These are phyloP conservation scores for Pelodytes ibericus DNA, from an alignment of 2,797 vertebrate genomes.

Conservation along the genomic window DNA sequence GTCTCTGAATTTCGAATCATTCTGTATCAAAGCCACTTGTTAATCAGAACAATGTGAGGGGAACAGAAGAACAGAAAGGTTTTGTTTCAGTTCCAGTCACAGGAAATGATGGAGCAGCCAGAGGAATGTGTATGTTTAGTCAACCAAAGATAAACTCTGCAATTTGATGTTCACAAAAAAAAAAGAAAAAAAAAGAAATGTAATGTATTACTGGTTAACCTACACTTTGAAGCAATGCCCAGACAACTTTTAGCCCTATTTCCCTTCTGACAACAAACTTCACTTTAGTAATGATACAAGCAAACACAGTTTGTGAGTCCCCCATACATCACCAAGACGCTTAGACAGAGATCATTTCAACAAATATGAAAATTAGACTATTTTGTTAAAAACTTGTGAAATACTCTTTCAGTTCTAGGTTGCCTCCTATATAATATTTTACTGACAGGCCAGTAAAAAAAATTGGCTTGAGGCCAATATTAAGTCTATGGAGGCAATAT, in stretches of 20 bases:
- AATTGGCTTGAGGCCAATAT: no score
- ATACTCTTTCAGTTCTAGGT: no score
- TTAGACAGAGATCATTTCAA: neutral
- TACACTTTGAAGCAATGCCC: slow-evolving; percentile 43
- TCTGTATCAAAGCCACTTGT: slow-evolving; percentile 55
- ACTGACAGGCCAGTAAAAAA: no score
- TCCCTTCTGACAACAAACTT: slow-evolving; percentile 16
- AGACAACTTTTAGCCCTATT: slow-evolving; percentile 13
- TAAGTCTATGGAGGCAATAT: no score
- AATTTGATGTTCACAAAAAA: slow-evolving; percentile 40
- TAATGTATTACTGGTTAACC: slow-evolving; percentile 48
- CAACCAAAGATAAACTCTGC: slow-evolving; percentile 49
- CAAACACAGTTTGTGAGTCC: neutral
- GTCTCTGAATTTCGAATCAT: slow-evolving; percentile 43
- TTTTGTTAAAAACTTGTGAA: no score
- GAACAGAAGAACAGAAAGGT: slow-evolving; percentile 61
- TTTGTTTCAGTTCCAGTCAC: slow-evolving; percentile 59
- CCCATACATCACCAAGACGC: neutral
- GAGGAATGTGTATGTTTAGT: slow-evolving; percentile 46
- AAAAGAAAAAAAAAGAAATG: slow-evolving; percentile 36
- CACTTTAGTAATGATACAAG: neutral
- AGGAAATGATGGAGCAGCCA: slow-evolving; percentile 56
- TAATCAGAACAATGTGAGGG: slow-evolving; percentile 56
- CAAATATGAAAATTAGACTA: neutral
- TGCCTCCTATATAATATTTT: no score